Evolutionary conservation across 2,113 vertebrate genomes (phyloP).

Genomic region (Astur gentilis): DNA sequence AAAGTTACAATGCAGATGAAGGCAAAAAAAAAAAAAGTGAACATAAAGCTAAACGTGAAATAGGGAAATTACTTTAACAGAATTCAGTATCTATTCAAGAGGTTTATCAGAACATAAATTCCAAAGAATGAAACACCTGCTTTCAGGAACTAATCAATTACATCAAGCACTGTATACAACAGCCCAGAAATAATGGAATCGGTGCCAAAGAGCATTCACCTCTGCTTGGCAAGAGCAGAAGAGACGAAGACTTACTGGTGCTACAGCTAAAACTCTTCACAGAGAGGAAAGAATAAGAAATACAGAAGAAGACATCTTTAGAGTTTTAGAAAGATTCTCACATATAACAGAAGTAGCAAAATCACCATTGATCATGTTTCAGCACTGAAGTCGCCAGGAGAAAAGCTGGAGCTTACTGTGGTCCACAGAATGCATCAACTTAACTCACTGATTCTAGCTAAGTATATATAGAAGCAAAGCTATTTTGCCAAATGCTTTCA

Average conservation of each 20-base stretch:
- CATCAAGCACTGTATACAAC: background rate
- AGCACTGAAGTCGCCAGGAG: background rate
- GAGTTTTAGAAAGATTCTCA: background rate
- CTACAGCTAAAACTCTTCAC: background rate
- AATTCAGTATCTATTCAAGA: background rate
- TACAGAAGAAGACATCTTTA: background rate
- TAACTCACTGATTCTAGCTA: background rate
- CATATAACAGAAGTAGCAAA: background rate
- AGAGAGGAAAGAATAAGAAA: background rate
- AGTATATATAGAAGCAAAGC: background rate
- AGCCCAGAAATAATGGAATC: background rate
- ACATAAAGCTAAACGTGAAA: background rate
- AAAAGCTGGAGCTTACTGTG: background rate
- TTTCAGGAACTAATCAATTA: background rate
- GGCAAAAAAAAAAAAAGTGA: background rate
- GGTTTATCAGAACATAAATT: slow-evolving; percentile 6
- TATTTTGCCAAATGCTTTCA: background rate
- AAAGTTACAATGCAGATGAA: background rate
- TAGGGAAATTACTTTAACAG: background rate
- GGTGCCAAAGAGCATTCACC: background rate
- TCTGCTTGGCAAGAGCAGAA: background rate
- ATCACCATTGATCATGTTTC: background rate
- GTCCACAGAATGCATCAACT: background rate
- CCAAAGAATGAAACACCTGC: background rate
- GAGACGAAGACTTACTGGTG: background rate